Conservation (phyloP, 2,797 vertebrate species). For the Pangasius djambal region DNA sequence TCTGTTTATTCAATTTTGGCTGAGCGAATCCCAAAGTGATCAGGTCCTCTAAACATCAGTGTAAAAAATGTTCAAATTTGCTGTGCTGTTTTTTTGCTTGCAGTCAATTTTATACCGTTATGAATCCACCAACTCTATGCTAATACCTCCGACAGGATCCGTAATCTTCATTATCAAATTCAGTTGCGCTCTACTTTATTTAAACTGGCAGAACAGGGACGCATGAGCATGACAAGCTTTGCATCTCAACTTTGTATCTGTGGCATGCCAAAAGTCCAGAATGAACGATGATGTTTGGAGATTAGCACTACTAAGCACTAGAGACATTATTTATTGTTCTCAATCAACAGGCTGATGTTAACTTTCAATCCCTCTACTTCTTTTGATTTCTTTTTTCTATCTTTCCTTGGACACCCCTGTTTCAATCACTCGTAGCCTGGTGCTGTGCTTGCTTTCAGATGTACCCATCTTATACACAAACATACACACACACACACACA, state of each 20-base stretch:
- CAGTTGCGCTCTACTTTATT: slow-evolving; percentile 29
- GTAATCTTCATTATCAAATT: slow-evolving; percentile 31
- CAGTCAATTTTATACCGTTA: background rate
- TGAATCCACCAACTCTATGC: background rate
- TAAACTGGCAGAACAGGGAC: slow-evolving; percentile 20
- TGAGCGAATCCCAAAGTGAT: background rate
- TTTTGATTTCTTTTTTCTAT: background rate
- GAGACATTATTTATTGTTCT: slow-evolving; percentile 44
- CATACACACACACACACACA: background rate
- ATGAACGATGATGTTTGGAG: slow-evolving; percentile 43
- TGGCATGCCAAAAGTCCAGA: slow-evolving; percentile 8
- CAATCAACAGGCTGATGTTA: slow-evolving; percentile 33
- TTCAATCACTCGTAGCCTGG: background rate
- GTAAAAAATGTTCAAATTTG: background rate
- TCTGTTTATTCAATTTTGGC: background rate
- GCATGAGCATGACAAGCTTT: background rate
- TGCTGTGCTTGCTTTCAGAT: slow-evolving; percentile 23
- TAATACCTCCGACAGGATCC: background rate
- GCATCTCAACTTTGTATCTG: background rate
- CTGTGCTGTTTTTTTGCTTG: background rate
- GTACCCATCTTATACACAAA: slow-evolving; percentile 11
- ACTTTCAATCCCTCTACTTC: slow-evolving; percentile 24
- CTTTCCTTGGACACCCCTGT: background rate
- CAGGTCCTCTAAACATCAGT: background rate
- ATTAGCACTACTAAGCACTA: slow-evolving; percentile 33